phyloP scores from a whole-genome alignment of 2,113 vertebrate genomes.

The Carollia perspicillata region DNA sequence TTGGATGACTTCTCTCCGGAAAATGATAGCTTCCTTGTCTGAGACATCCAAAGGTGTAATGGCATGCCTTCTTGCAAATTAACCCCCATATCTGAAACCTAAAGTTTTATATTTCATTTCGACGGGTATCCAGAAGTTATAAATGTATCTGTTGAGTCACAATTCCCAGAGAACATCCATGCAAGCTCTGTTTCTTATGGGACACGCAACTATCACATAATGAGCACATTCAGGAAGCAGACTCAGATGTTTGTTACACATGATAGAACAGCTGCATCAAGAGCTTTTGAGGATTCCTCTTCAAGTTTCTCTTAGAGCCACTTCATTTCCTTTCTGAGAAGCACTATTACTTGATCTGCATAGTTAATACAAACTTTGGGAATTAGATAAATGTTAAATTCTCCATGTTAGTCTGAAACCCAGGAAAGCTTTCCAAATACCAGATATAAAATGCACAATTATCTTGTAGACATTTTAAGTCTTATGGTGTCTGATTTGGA shows the following conservation, averaged over 20 bases:
- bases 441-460: conserved; percentile 14
- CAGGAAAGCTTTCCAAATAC: conserved; percentile 35
- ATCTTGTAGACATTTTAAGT: conserved; percentile 3
- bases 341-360: conserved; percentile 43
- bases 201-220: conserved; percentile 26
- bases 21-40: background rate
- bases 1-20: background rate
- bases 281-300: conserved; percentile 57
- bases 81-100: background rate
- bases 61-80: background rate
- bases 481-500: background rate
- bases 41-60: background rate
- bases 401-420: conserved; percentile 33
- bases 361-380: conserved; percentile 57
- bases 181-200: background rate
- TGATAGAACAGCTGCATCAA: conserved; percentile 57
- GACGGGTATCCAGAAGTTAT: background rate
- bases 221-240: conserved; percentile 51
- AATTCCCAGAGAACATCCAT: background rate
- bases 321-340: conserved; percentile 55
- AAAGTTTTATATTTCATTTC: background rate
- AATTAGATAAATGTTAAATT: conserved; percentile 20
- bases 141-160: background rate
- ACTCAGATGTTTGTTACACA: conserved; percentile 44
- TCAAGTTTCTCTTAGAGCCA: conserved; percentile 42